A percentile compares a stretch with the other conserved stretches of the same genome.
These are phyloP conservation scores for Podarcis raffonei DNA, from an alignment of 2,113 vertebrate genomes.

Conservation along the genomic window DNA sequence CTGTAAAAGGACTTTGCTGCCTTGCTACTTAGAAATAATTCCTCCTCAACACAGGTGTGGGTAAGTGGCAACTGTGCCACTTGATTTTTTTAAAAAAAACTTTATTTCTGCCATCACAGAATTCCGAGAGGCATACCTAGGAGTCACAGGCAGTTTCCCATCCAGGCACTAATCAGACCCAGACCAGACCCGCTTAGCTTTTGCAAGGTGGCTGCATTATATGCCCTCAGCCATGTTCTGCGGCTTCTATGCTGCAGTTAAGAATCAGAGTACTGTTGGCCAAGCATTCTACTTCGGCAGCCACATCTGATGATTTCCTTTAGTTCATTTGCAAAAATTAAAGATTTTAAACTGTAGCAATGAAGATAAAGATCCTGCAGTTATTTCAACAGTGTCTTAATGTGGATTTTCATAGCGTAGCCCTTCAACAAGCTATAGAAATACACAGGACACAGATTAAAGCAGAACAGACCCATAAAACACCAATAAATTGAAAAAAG, in stretches of 20 bases:
- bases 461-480: constrained; percentile 49
- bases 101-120: not conserved
- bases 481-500: constrained; percentile 33
- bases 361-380: not conserved
- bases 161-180: too few relatives aligned
- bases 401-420: constrained; percentile 67
- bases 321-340: constrained; percentile 38
- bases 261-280: not conserved
- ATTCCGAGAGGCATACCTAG: too few relatives aligned
- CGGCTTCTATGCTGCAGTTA: not conserved
- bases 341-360: not conserved
- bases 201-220: not conserved
- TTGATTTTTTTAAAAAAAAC: not conserved
- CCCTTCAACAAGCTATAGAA: constrained; percentile 69
- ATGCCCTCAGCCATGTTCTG: not conserved
- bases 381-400: constrained; percentile 66
- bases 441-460: constrained; percentile 54
- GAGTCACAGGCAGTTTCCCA: not conserved
- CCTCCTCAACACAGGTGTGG: not conserved
- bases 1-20: not conserved
- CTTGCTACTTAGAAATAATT: not conserved
- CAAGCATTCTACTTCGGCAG: constrained; percentile 46
- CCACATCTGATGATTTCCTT: constrained; percentile 30
- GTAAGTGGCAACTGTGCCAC: not conserved
- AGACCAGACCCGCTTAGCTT: not conserved